Evolutionary conservation across 2,888 invertebrate species (phyloP), one percentile per base, ranked within the genome.

Genomic region (Diachrysia chrysitis): DNA sequence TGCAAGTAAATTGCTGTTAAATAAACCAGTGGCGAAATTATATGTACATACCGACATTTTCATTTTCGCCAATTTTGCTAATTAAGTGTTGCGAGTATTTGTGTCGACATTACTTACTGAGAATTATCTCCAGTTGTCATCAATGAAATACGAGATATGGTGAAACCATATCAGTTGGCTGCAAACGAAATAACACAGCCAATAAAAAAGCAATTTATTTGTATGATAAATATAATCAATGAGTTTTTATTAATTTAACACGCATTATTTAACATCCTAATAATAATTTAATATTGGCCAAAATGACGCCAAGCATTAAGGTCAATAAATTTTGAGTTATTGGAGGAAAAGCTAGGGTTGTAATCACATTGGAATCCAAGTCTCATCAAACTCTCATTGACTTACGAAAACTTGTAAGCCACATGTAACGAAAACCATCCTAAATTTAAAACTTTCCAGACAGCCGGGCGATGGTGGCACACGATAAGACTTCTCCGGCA

Each of bases 361-460:
- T 7, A 48, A 48, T 48, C 6, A 17, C 17, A 48, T 19, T 2
- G 48, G 19, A 48, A 48, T 10, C 10, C 48, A 17, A 48, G 17
- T 17, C 48, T 17, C 17, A 48, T 48, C 19, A 48, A 48, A 17
- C 48, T 46, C 17, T 48, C 19, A 46, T 14, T 46, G n/a, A 46
- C 23, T 4, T 58, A 21, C 17, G 46, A 25, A 58, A 76, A 66
- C 46, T 71, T 55, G 16, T 21, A 69, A 57, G 51, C 46, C 48
- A 56, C 46, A 55, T 29, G 54, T 78, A 69, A 61, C 55, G 48
- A 79, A 61, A 58, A 32, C 32, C 48, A 46, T 60, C 66, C 77
- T 63, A 77, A 77, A 69, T 72, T 59, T 60, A 63, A 65, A 80
- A 78, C 73, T 72, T 77, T 63, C 66, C 69, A 77, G 81, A 71